Evolutionary conservation across 2,113 vertebrate species (phyloP), one percentile per base, ranked within the genome.

Genomic region (Chinchilla lanigera): DNA sequence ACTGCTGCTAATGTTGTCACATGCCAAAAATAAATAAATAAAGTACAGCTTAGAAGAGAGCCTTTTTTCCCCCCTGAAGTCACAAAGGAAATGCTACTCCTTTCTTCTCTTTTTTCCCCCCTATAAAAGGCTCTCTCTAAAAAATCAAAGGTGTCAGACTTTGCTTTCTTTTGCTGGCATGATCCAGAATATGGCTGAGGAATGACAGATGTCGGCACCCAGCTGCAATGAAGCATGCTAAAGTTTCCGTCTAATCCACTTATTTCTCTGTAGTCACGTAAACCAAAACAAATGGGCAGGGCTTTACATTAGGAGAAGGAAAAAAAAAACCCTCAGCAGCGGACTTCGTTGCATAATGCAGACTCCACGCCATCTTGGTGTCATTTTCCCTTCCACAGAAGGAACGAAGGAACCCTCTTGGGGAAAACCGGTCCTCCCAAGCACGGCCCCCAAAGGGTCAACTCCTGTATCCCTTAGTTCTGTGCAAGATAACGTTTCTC

Each of bases 161-260:
- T 98, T 96, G 98, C 98, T 98, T 98, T 99, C 98, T 98, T 98
- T 98, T 97, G 97, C 98, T 98, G 98, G 98, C 98, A 82, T 98
- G 98, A 98, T 98, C 98, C 98, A 98, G 98, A 98, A 98, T 98
- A 98, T 97, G 98, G 98, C 98, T 99, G 98, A 99, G 98, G 99
- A 99, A 99, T 99, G 99, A 99, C 99, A 99, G 99, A 99, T 99
- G 98, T 99, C 99, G 99, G 99, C 99, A 98, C 99, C 99, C 99
- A 99, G 99, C 98, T 98, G 99, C 99, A 99, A 98, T 98, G 98
- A 99, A 98, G 99, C 99, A 99, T 99, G 99, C 98, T 98, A 99
- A 99, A 99, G 98, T 99, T 99, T 99, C 99, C 98, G 98, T 98
- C 99, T 99, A 99, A 99, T 99, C 98, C 99, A 98, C 98, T 99